Evolutionary conservation across 64 coral and sea anemone genomes (phyloP).

Genomic region (Stichodactyla helianthus): DNA sequence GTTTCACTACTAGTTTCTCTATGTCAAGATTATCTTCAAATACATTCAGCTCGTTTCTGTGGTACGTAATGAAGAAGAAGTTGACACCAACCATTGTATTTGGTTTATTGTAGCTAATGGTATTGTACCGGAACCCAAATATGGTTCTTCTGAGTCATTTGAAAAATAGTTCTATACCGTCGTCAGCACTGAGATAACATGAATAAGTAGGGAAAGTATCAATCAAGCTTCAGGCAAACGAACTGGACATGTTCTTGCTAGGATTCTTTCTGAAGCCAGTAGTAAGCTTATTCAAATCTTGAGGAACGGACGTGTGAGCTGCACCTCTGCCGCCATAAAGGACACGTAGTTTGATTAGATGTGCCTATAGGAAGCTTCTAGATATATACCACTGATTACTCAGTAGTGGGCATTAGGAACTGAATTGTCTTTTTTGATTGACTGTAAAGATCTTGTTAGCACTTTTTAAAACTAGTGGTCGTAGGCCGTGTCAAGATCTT

Average conservation of each 20-base stretch:
- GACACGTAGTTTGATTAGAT: too few species aligned
- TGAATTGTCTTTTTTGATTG: too few species aligned
- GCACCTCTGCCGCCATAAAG: too few species aligned
- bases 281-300: too few species aligned
- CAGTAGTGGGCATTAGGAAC: too few species aligned
- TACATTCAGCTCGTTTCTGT: background rate
- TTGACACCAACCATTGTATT: background rate
- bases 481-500: too few species aligned
- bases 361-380: too few species aligned
- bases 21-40: background rate
- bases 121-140: background rate
- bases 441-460: too few species aligned
- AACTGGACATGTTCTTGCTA: background rate
- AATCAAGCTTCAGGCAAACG: background rate
- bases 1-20: background rate
- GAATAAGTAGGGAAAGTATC: background rate
- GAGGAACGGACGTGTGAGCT: too few species aligned
- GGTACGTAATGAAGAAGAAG: background rate
- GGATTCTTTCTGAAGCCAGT: too few species aligned
- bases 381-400: too few species aligned
- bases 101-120: background rate
- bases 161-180: background rate
- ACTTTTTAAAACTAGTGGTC: too few species aligned
- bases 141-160: background rate
- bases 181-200: background rate